Percentiles rank a stretch among this genome's conserved stretches.
phyloP scores from a whole-genome alignment of 92 coral and sea anemone species.

The Micromussa lordhowensis region DNA sequence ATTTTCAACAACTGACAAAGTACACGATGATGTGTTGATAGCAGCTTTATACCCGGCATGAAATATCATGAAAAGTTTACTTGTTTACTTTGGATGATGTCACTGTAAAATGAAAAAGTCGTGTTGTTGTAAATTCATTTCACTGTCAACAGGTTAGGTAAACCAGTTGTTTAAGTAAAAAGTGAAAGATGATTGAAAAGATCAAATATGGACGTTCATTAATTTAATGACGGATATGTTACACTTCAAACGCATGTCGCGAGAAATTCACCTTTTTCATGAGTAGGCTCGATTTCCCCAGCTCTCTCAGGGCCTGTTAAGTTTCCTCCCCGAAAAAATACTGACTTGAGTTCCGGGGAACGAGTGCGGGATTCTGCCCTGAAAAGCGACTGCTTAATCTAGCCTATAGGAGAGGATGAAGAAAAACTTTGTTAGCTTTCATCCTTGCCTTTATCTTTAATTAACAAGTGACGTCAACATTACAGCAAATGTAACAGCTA shows the following conservation, averaged over 20 bases:
- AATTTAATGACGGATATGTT: neutral
- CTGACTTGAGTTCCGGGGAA: too few relatives aligned
- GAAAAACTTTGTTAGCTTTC: too few relatives aligned
- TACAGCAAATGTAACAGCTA: neutral
- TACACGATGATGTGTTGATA: neutral
- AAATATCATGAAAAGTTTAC: neutral
- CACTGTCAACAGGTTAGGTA: neutral
- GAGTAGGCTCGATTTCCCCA: too few relatives aligned
- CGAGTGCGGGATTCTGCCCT: too few relatives aligned
- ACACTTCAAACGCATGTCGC: neutral
- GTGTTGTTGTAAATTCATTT: neutral
- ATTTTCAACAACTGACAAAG: neutral
- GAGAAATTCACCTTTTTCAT: neutral
- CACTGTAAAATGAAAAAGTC: neutral
- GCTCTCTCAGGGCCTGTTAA: too few relatives aligned
- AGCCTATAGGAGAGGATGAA: too few relatives aligned
- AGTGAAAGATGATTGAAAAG: neutral
- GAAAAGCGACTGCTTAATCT: too few relatives aligned
- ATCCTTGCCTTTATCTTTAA: neutral
- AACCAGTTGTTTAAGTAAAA: neutral
- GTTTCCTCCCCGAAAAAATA: too few relatives aligned
- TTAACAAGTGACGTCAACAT: neutral
- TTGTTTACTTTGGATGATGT: conserved; percentile 7
- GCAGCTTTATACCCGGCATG: neutral
- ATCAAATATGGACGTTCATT: neutral